These are phyloP conservation scores for Cheilosia urbana DNA, from an alignment of 2,888 invertebrate species.

Conservation along the genomic window DNA sequence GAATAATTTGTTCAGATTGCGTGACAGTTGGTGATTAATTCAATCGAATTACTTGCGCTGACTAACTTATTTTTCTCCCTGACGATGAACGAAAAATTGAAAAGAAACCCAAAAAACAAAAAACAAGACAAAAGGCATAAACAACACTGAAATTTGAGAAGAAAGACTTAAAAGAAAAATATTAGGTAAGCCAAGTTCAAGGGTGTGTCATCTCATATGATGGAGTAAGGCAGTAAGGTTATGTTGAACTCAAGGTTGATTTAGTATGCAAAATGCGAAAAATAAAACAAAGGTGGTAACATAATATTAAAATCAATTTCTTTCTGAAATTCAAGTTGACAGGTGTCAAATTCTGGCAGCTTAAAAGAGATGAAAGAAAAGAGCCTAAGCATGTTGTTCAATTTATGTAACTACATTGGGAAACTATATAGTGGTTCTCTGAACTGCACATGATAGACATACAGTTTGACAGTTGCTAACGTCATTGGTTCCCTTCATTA, in stretches of 20 bases:
- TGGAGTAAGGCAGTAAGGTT: not conserved
- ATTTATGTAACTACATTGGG: too few species aligned
- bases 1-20: slow-evolving; percentile 47
- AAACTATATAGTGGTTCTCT: too few species aligned
- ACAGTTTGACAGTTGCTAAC: too few species aligned
- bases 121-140: not conserved
- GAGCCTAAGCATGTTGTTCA: too few species aligned
- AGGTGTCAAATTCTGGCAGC: too few species aligned
- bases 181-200: slow-evolving; percentile 58
- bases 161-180: not conserved
- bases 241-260: not conserved
- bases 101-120: not conserved
- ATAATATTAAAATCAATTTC: too few species aligned
- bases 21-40: slow-evolving; percentile 62
- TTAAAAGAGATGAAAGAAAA: too few species aligned
- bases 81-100: slow-evolving; percentile 46
- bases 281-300: not conserved
- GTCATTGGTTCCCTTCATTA: too few species aligned
- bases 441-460: too few species aligned
- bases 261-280: not conserved
- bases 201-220: slow-evolving; percentile 34
- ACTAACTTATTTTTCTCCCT: slow-evolving; percentile 29
- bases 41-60: slow-evolving; percentile 51
- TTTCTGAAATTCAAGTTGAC: too few species aligned
- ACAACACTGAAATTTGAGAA: slow-evolving; percentile 8